phyloP scores from a whole-genome alignment of 2,113 vertebrate species.

The Labrus mixtus region DNA sequence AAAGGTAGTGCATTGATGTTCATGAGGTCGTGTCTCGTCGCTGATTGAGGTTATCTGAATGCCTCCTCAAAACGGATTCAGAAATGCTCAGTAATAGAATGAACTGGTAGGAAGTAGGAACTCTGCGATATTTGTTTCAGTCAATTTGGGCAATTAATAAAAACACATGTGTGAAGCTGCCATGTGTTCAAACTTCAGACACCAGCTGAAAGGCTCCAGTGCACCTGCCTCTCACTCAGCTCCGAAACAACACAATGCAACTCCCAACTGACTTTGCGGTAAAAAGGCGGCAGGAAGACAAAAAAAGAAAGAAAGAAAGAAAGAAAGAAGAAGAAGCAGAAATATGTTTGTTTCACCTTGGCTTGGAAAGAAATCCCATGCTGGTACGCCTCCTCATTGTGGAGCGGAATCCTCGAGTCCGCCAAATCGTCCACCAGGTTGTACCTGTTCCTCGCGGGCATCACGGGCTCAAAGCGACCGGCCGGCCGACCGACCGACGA shows the following conservation, averaged over 20 bases:
- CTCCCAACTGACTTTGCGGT: background rate
- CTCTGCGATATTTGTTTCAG: too few relatives aligned
- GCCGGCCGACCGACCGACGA: background rate
- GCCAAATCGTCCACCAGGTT: constrained; percentile 93
- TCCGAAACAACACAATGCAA: background rate
- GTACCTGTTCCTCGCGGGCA: constrained; percentile 91
- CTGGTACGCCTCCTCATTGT: constrained; percentile 93
- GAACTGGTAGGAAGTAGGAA: too few relatives aligned
- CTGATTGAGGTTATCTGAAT: too few relatives aligned
- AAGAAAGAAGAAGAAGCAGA: too few relatives aligned
- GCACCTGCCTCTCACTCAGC: constrained; percentile 54
- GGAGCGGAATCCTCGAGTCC: constrained; percentile 90
- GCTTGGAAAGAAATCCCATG: constrained; percentile 93
- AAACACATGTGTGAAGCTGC: background rate
- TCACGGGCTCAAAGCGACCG: constrained; percentile 56
- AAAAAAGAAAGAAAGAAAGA: too few relatives aligned
- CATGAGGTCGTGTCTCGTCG: too few relatives aligned
- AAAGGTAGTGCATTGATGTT: too few relatives aligned
- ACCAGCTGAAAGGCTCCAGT: background rate
- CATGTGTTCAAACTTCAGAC: constrained; percentile 62
- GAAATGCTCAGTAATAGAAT: too few relatives aligned
- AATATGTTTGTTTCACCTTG: constrained; percentile 84
- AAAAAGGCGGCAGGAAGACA: background rate
- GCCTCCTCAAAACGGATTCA: too few relatives aligned
- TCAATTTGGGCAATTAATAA: too few relatives aligned